These are phyloP conservation scores for Panthera uncia DNA, from an alignment of 2,113 vertebrate species.

Conservation along the genomic window DNA sequence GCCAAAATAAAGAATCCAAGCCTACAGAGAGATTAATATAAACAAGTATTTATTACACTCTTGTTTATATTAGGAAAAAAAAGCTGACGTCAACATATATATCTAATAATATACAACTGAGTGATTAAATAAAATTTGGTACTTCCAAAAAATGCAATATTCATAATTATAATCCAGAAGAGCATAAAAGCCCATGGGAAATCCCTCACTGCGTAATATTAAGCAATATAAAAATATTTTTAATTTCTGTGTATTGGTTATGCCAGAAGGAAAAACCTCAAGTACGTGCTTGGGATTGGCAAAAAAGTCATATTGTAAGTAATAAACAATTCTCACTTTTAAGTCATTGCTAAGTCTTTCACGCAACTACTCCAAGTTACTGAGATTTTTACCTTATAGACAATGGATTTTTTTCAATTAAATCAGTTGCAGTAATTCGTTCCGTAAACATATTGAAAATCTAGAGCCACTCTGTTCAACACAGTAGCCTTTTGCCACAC, in stretches of 20 bases:
- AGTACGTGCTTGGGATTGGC: not conserved
- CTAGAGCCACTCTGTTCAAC: not conserved
- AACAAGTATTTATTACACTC: not conserved
- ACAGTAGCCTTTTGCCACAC: not conserved
- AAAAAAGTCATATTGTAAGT: not conserved
- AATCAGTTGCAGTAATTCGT: not conserved
- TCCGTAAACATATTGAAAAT: not conserved
- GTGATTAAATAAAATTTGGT: not conserved
- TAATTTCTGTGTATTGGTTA: not conserved
- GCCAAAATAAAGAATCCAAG: not conserved
- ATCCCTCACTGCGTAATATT: not conserved
- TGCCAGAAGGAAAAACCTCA: not conserved
- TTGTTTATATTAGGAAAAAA: not conserved
- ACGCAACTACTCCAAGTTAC: not conserved
- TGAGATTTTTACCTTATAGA: not conserved
- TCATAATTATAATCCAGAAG: not conserved
- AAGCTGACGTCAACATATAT: not conserved
- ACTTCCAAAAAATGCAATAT: not conserved
- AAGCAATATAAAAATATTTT: not conserved
- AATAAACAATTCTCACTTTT: not conserved
- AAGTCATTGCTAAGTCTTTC: not conserved
- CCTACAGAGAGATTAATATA: not conserved
- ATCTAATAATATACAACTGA: not conserved
- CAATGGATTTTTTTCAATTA: not conserved
- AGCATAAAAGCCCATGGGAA: not conserved